Evolutionary conservation across 2,797 vertebrate genomes (phyloP), one percentile per base, ranked within the genome.

Genomic region (Philypnodon macrostomus): DNA sequence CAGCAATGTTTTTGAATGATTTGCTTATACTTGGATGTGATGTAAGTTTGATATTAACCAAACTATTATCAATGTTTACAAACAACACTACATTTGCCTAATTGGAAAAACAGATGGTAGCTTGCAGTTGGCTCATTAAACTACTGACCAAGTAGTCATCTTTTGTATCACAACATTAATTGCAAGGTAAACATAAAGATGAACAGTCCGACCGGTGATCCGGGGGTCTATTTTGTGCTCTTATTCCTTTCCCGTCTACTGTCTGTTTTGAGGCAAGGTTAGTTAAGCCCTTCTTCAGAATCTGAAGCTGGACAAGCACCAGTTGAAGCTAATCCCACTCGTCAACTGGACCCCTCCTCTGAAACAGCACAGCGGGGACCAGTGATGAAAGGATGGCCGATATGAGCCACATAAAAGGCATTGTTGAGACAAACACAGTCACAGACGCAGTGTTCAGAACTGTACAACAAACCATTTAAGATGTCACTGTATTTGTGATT

Each of bases 261-360:
- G 34, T 62, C 57, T 68, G 67, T 71, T 66, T 64, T 61, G 63
- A 79, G 53, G 65, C 72, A 37, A 77, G 68, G 66, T 73, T 70
- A 67, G 67, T 76, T 83, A 85, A 82, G 75, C 75, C 74, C 68
- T 69, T 77, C 75, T 75, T 72, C 72, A 81, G 79, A 83, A 82
- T 84, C 73, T 55, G 81, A 84, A 80, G 79, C 73, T 82, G 83
- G 84, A 87, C 84, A 75, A 88, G 85, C 83, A 86, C 71, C 81
- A 83, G 86, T 87, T 77, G 80, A 77, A 70, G 77, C 77, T 88
- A 87, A 89, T 88, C 85, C 83, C 60, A 47, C 80, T 76, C 66
- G 65, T 70, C 53, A 60, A 81, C 77, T 63, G 77, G 81, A 87
- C 85, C 79, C 80, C 78, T 84, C 73, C 80, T 68, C 72, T 47